These are phyloP conservation scores for Pollenia amentaria DNA, from an alignment of 2,888 invertebrate species.

Conservation along the genomic window DNA sequence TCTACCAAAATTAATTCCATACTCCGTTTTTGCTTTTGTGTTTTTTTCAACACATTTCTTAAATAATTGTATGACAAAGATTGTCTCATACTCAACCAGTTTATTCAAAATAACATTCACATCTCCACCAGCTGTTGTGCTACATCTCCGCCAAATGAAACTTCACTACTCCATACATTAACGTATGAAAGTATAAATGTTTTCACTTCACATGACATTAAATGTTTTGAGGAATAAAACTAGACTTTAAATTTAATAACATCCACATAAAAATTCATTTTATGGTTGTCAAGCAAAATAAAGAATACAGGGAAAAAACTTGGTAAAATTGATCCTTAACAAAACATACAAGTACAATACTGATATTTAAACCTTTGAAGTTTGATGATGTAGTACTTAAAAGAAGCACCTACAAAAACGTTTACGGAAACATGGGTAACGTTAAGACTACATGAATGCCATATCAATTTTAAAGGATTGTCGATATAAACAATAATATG, in stretches of 20 bases:
- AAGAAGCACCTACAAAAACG: conserved; percentile 40
- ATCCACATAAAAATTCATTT: conserved; percentile 38
- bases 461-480: neutral
- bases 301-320: neutral
- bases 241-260: conserved; percentile 34
- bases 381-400: conserved; percentile 42
- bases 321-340: conserved; percentile 47
- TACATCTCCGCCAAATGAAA: neutral
- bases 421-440: neutral
- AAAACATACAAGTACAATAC: conserved; percentile 6
- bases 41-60: too few relatives aligned
- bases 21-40: too few relatives aligned
- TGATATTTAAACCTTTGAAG: conserved; percentile 63
- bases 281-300: conserved; percentile 37
- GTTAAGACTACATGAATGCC: neutral
- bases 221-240: conserved; percentile 10
- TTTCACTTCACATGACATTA: neutral
- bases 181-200: neutral
- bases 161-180: neutral
- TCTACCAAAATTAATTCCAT: too few relatives aligned
- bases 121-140: neutral
- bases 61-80: too few relatives aligned
- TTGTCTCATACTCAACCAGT: too few relatives aligned
- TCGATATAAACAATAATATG: too few relatives aligned
- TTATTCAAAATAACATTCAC: neutral